Evolutionary conservation across 2,888 invertebrate genomes (phyloP).

Genomic region (Pristionchus exspectatus): DNA sequence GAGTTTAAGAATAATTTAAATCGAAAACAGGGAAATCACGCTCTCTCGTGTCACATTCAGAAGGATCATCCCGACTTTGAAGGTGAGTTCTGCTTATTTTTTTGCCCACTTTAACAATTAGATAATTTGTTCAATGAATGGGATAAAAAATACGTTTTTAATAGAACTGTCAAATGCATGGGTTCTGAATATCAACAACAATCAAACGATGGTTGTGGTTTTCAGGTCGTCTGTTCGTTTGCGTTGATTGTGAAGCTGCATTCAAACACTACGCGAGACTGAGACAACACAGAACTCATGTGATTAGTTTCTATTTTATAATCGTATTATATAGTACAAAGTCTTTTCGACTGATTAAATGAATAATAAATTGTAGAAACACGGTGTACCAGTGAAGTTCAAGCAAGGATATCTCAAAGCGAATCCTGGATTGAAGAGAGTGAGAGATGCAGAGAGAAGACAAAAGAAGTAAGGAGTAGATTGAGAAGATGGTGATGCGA

Average conservation of each 20-base stretch:
- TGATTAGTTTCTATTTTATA: neutral
- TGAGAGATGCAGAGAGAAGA: slow-evolving; percentile 31
- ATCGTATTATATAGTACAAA: no score
- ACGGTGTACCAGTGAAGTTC: slow-evolving; percentile 53
- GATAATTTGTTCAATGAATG: no score
- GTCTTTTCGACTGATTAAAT: neutral
- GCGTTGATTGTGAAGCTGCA: neutral
- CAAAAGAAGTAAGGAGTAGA: neutral
- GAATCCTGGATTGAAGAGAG: slow-evolving; percentile 49
- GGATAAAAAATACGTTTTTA: neutral
- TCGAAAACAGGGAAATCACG: slow-evolving; percentile 50
- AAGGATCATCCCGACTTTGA: slow-evolving; percentile 52
- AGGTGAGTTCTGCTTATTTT: neutral
- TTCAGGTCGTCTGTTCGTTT: slow-evolving; percentile 24
- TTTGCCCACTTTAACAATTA: no score
- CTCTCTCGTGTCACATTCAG: slow-evolving; percentile 43
- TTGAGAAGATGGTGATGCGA: neutral
- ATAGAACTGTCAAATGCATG: neutral
- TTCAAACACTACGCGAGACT: slow-evolving; percentile 54
- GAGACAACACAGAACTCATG: slow-evolving; percentile 51
- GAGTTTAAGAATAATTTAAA: neutral
- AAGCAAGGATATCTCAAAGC: slow-evolving; percentile 52
- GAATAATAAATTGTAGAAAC: neutral
- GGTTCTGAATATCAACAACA: neutral
- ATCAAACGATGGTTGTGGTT: neutral